Evolutionary conservation across 2,113 vertebrate species (phyloP).

Genomic region (Laticauda laticaudata): DNA sequence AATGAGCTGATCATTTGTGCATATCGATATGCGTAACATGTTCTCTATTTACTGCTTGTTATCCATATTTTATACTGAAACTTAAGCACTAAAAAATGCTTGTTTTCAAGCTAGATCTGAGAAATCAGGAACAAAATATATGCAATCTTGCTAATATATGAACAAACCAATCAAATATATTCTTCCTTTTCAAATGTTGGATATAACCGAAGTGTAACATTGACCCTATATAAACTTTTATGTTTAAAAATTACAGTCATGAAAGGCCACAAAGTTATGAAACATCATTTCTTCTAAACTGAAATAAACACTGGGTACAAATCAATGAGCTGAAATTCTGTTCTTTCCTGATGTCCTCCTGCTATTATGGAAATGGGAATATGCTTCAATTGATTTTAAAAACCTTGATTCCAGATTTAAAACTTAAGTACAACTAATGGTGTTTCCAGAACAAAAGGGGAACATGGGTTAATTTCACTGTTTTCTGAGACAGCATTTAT

Average conservation of each 20-base stretch:
- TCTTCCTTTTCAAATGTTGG: neutral
- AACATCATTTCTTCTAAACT: neutral
- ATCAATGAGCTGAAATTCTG: neutral
- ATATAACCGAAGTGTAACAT: neutral
- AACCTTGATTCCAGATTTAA: neutral
- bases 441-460: constrained; percentile 11
- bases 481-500: neutral
- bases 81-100: neutral
- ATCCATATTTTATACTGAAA: neutral
- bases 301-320: neutral
- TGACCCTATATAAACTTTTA: neutral
- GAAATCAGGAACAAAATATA: neutral
- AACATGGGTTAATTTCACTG: neutral
- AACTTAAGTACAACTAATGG: constrained; percentile 12
- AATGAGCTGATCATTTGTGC: neutral
- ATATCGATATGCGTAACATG: neutral
- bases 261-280: neutral
- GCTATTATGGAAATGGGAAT: neutral
- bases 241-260: neutral
- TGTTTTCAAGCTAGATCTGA: neutral
- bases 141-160: neutral
- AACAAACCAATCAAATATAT: neutral
- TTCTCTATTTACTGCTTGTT: neutral
- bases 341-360: neutral
- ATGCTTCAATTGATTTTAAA: constrained; percentile 3